Evolutionary conservation across 2,113 vertebrate species (phyloP), one percentile per base, ranked within the genome.

Genomic region (Chamaetylas fuelleborni): DNA sequence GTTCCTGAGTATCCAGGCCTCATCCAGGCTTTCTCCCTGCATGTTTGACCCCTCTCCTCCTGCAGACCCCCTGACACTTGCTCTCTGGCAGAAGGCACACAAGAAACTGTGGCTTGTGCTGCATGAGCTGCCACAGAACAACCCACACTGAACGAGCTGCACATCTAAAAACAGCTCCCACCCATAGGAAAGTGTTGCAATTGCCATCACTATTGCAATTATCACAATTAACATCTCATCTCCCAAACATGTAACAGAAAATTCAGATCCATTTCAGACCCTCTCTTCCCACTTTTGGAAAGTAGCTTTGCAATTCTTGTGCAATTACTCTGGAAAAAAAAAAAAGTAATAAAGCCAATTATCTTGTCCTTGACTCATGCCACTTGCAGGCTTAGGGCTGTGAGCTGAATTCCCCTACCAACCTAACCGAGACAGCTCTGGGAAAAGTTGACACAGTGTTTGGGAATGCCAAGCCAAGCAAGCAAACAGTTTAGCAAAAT

Each of bases 401-500:
- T 0, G 0, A 76, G 61, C 45, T 83, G 74, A 83, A 84, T 92
- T 89, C 22, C 43, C n/a, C 5, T 1, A 31, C 17, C 0, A 0
- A 61, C 64, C 28, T 31, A 33, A 92, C 42, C 0, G 1, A 69
- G 40, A 54, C 4, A 3, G 42, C 36, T 84, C 65, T 54, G 54
- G 61, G 86, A 85, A 92, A 93, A 91, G 40, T 2, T 70, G 65
- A 85, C 45, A 48, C 3, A 3, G 26, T 51, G 79, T 19, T 90
- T 70, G 71, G 92, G 50, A 92, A 92, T n/a, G 45, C 50, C 88
- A 93, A 95, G 45, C 48, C 66, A 88, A 92, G 62, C 73, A 79
- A 87, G 54, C 26, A 92, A 84, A 4, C 29, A 72, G 51, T 82
- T 81, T 70, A 73, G 81, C 88, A 85, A 93, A 93, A 96, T 67